A percentile compares a stretch with the other conserved stretches of the same genome.
These are phyloP conservation scores for Polypedilum pembai DNA, from an alignment of 1,140 invertebrate genomes.

Conservation along the genomic window DNA sequence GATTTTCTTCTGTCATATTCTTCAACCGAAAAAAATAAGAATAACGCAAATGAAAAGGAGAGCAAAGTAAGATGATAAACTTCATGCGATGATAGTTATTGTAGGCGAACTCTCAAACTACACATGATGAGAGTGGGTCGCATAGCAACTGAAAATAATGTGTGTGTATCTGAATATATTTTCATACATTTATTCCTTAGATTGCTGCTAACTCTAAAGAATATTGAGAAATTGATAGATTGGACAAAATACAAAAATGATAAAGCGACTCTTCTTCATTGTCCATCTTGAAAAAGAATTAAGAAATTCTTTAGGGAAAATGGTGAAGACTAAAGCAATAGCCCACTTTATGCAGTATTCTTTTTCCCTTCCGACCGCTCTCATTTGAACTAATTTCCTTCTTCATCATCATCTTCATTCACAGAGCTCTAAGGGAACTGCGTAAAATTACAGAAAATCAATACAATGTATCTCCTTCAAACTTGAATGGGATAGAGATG, in stretches of 20 bases:
- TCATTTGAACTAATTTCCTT: neutral
- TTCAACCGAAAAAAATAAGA: neutral
- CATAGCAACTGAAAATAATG: neutral
- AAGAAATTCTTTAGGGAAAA: no score
- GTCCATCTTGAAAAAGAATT: no score
- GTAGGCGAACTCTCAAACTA: neutral
- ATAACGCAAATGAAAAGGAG: neutral
- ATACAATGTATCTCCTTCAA: constrained; percentile 4
- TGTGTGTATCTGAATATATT: neutral
- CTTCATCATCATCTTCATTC: neutral
- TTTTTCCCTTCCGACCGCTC: no score
- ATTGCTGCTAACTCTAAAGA: neutral
- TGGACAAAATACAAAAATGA: neutral
- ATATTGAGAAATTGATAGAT: neutral
- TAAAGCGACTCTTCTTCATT: no score
- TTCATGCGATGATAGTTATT: neutral
- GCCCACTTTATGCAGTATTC: no score
- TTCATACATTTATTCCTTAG: neutral
- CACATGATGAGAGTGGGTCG: neutral
- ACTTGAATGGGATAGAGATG: neutral
- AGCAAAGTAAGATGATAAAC: neutral
- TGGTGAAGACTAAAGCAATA: no score
- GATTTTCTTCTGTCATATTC: neutral
- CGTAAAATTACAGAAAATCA: constrained; percentile 18
- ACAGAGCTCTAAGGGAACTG: neutral